Conservation (phyloP, 30 jellyfish, hydroid and myxozoan species). For the Sanderia malayensis region DNA sequence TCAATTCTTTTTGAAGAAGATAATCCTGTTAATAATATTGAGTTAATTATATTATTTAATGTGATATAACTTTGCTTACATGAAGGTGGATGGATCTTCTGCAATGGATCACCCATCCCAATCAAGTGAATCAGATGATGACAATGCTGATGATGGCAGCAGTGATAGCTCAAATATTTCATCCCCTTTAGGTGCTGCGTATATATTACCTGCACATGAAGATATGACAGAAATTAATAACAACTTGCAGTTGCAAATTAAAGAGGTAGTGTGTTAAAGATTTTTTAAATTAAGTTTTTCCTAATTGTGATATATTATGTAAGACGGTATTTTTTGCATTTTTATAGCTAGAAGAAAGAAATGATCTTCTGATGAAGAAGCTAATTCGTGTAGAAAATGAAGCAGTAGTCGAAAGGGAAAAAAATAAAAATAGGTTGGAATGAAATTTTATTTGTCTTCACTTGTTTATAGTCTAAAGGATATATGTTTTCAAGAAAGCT, state of each 20-base stretch:
- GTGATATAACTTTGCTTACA: no score
- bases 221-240: not conserved
- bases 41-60: no score
- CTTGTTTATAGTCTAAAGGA: not conserved
- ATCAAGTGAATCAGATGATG: slow-evolving; percentile 23
- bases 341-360: slow-evolving; percentile 49
- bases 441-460: not conserved
- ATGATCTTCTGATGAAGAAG: slow-evolving; percentile 20
- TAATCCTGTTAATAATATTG: no score
- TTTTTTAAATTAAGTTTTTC: no score
- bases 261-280: no score
- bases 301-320: no score
- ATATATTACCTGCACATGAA: slow-evolving; percentile 25
- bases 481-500: not conserved
- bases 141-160: not conserved
- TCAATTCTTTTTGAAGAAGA: no score
- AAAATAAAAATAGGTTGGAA: slow-evolving; percentile 39
- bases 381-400: slow-evolving; percentile 36
- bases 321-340: no score
- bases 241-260: not conserved
- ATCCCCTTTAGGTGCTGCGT: slow-evolving; percentile 40
- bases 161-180: slow-evolving; percentile 19
- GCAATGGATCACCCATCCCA: not conserved
- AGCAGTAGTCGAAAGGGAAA: slow-evolving; percentile 33
- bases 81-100: no score